Base-by-base conservation (phyloP, 2,113 vertebrate species). In the Cygnus buccinator region DNA sequence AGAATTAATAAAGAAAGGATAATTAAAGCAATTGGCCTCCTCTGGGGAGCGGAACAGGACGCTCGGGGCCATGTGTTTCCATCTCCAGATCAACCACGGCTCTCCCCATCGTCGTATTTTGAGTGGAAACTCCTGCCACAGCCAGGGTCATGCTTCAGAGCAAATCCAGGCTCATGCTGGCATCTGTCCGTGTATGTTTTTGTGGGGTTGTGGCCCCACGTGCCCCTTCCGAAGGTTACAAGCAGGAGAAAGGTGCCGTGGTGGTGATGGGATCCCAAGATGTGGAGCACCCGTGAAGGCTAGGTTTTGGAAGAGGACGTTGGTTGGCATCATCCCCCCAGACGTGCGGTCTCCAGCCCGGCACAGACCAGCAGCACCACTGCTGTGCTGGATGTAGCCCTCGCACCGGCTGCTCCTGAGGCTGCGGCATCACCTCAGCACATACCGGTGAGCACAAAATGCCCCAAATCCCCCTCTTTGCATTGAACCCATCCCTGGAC, bases 371-470 rank as follows among this genome's bases (percentile, higher is more conserved):
- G 33, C 21, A 10, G 15, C 1, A 4, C 62, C 4, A 13, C 12
- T 6, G 20, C 48, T 23, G 1, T 19, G 44, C 67, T 65, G 44
- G 44, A 44, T 35, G 37, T 44, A 59, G 18, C 21, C 44, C 59
- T 65, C 57, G 17, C 11, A 26, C n/a, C 5, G 2, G 77, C 48
- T 2, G 0, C n/a, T 26, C 65, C 35, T 11, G 29, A 20, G 41
- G 62, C 8, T 48, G 46, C 68, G 35, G 50, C 1, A 5, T 39
- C 71, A 35, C 37, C 16, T 78, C n/a, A 28, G 22, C 35, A 33
- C 18, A 1, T 5, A 17, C 44, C 0, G 0, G 28, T 23, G 68
- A 62, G 20, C 11, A 67, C 37, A 67, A 70, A 35, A 0, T 2
- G 9, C 16, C n/a, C 23, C 33, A 14, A 17, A 79, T 54, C 33